Evolutionary conservation across 2,888 invertebrate species (phyloP).

Genomic region (Nysson spinosus): DNA sequence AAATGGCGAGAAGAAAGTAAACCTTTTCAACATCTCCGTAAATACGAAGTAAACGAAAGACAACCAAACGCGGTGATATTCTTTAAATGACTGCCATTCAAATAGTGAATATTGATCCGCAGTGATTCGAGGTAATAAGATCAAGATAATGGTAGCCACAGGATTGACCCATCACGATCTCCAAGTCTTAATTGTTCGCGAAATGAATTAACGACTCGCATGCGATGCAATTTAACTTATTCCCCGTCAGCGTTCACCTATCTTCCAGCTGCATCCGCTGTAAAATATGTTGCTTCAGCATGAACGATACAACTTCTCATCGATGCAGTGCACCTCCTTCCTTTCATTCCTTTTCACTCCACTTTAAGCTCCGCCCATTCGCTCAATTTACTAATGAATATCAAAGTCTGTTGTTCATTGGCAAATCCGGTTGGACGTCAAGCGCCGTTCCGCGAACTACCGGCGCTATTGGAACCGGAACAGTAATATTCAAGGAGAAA

Average conservation of each 20-base stretch:
- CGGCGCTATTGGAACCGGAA: conserved; percentile 6
- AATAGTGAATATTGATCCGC: neutral
- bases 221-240: conserved; percentile 74
- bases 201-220: conserved; percentile 73
- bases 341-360: conserved; percentile 18
- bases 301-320: conserved; percentile 61
- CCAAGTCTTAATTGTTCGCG: conserved; percentile 68
- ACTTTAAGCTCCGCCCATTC: conserved; percentile 34
- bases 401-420: conserved; percentile 55
- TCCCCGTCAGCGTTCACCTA: conserved; percentile 60
- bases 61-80: no score
- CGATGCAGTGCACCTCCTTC: conserved; percentile 20
- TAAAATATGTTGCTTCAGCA: conserved; percentile 62
- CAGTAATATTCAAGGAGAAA: conserved; percentile 42
- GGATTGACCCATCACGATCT: conserved; percentile 58
- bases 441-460: conserved; percentile 20
- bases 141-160: conserved; percentile 40
- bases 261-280: conserved; percentile 43
- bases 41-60: no score
- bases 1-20: no score
- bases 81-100: no score
- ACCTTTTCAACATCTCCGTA: no score
- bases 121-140: conserved; percentile 37
- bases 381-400: conserved; percentile 70
- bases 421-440: conserved; percentile 36